Conservation (phyloP, 2,888 invertebrate species). For the Zhuqinia jingwanae region DNA sequence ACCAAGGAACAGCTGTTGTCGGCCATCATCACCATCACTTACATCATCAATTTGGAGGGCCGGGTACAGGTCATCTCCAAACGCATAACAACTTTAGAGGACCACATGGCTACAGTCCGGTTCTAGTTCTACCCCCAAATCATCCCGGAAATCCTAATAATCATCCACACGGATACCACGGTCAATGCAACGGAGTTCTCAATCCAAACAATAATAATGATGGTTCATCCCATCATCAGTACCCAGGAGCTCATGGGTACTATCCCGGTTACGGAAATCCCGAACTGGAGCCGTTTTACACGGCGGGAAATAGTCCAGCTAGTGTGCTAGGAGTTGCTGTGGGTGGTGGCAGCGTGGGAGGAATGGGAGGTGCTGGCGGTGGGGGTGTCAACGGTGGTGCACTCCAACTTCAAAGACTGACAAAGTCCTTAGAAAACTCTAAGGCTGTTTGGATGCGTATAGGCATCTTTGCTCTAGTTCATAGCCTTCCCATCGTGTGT, state of each 20-base stretch:
- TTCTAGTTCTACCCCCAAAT: conserved; percentile 68
- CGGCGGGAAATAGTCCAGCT: conserved; percentile 73
- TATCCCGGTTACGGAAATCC: conserved; percentile 63
- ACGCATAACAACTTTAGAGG: conserved; percentile 65
- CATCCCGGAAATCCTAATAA: conserved; percentile 33
- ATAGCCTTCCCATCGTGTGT: conserved; percentile 74
- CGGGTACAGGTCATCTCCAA: conserved; percentile 62
- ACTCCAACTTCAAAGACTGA: conserved; percentile 71
- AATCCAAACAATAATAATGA: conserved; percentile 68
- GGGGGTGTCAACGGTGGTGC: conserved; percentile 45
- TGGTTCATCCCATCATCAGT: conserved; percentile 52
- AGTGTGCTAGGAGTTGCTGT: conserved; percentile 72
- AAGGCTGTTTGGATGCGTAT: conserved; percentile 78
- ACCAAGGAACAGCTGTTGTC: conserved; percentile 45
- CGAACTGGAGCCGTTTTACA: conserved; percentile 60
- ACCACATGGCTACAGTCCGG: conserved; percentile 76
- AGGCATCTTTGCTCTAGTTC: conserved; percentile 77
- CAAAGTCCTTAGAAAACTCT: conserved; percentile 74
- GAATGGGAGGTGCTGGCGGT: conserved; percentile 23
- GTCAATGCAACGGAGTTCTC: conserved; percentile 61
- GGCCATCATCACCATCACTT: conserved; percentile 57
- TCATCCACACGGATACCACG: conserved; percentile 58
- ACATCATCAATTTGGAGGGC: conserved; percentile 51
- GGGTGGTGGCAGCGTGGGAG: conserved; percentile 51
- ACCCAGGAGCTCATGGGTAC: conserved; percentile 47